Base-by-base conservation (phyloP, 2,888 invertebrate genomes). In the Monochamus alternatus region DNA sequence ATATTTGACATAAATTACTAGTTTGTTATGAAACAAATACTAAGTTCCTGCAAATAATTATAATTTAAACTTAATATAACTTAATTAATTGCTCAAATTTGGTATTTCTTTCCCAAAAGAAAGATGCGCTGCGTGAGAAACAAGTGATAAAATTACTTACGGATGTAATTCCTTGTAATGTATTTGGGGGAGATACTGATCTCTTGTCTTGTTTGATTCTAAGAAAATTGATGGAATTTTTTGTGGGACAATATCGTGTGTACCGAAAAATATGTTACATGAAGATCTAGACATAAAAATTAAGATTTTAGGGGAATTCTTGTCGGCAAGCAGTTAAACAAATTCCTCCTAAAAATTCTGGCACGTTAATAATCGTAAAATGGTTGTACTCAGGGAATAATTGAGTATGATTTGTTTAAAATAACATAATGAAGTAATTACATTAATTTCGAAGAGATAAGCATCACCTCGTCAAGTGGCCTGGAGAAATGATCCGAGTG, bases 341-440 rank as follows among this genome's bases (percentile, higher is more conserved):
- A 47, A 64, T 64, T 47, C 64, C 38, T 64, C 10, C 55, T 12
- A 63, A 44, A 63, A 63, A 63, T 12, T 47, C 62, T 43, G 62
- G 43, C 62, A 63, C 38, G n/a, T 63, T 43, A 63, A 9, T 60
- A 60, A n/a, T 63, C 14, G 43, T 38, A 9, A 32, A 60, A 63
- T 43, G 14, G 62, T 8, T 63, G 62, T 63, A 63, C 14, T 43
- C 3, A n/a, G 8, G n/a, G 38, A 63, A 63, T 63, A 43, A 10
- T 63, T 43, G 10, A 8, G 43, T 43, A 63, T 14, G 62, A 43
- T 63, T 63, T 63, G 43, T 63, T 43, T 47, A 64, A 64, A 64
- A 44, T 9, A 64, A 64, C 47, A 31, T 64, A 64, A 64, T 64
- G 64, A 64, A 64, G 47, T 64, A 64, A 64, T 64, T 64, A 64